Evolutionary conservation across 2,888 invertebrate genomes (phyloP).

Genomic region (Nephrotoma guestfalica): DNA sequence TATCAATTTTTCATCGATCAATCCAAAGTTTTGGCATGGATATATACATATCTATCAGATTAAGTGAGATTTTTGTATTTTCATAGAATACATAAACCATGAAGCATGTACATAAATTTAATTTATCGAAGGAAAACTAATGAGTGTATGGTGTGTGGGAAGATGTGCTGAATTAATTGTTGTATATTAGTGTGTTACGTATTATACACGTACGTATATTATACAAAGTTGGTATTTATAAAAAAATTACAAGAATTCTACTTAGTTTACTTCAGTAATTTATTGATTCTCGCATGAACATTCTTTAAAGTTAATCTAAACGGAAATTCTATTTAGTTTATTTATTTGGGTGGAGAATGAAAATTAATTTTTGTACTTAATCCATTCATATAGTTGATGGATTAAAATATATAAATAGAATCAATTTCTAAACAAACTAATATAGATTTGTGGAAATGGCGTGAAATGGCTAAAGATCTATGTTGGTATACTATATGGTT

Average conservation of each 20-base stretch:
- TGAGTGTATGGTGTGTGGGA: no score
- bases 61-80: not conserved
- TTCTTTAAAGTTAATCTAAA: not conserved
- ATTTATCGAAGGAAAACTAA: not conserved
- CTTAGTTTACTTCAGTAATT: not conserved
- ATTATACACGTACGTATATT: not conserved
- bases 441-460: no score
- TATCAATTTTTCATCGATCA: not conserved
- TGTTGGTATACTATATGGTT: no score
- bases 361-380: no score
- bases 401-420: no score
- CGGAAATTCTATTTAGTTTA: not conserved
- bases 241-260: not conserved
- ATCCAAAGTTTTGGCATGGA: not conserved
- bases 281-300: not conserved
- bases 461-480: no score
- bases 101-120: not conserved
- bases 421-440: no score
- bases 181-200: no score
- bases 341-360: not conserved
- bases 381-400: no score
- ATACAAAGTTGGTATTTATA: not conserved
- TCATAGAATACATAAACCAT: not conserved
- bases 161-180: no score
- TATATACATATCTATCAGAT: not conserved